phyloP scores from a whole-genome alignment of 2,797 vertebrate species.

The Urosaurus nigricauda region DNA sequence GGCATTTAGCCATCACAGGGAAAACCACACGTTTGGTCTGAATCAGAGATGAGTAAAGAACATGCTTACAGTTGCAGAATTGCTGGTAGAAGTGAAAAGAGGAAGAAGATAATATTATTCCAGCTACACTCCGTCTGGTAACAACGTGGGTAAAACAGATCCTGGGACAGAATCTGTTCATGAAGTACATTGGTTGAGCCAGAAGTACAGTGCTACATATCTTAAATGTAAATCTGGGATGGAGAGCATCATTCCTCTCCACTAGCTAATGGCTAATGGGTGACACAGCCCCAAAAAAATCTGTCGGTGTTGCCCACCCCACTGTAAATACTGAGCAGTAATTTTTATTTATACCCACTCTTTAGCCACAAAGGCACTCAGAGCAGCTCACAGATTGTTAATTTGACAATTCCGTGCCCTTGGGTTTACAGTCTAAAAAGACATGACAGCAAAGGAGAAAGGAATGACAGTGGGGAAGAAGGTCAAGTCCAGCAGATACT shows the following conservation, averaged over 20 bases:
- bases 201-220: not conserved
- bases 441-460: too few species aligned
- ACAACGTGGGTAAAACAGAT: not conserved
- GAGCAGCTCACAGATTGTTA: too few species aligned
- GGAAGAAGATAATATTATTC: conserved; percentile 63
- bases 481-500: too few species aligned
- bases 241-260: too few species aligned
- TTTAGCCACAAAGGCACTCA: too few species aligned
- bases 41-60: conserved; percentile 57
- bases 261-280: too few species aligned
- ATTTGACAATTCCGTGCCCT: too few species aligned
- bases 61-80: conserved; percentile 41
- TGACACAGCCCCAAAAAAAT: too few species aligned
- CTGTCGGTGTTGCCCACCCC: too few species aligned
- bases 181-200: not conserved
- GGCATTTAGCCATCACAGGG: not conserved
- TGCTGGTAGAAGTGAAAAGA: conserved; percentile 60
- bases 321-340: not conserved
- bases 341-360: too few species aligned
- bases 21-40: conserved; percentile 14
- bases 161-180: not conserved
- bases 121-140: not conserved
- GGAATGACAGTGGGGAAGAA: too few species aligned
- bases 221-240: not conserved
- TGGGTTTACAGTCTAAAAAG: too few species aligned